Base-by-base conservation (phyloP, 2,888 invertebrate species). In the Myopa testacea region DNA sequence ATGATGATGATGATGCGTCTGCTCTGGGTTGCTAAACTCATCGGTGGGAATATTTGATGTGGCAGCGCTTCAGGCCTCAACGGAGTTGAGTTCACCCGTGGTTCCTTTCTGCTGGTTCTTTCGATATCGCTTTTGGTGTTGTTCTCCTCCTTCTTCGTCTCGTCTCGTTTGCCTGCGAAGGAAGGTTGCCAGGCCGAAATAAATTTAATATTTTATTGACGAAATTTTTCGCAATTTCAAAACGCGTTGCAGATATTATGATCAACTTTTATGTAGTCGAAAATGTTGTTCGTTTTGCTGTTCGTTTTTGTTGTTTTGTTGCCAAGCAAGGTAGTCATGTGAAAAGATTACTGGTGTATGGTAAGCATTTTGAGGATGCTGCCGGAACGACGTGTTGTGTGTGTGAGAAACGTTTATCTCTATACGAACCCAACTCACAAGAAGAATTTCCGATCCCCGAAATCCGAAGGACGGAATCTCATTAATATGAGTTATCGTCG, bases 21-120 rank as follows among this genome's bases (percentile, higher is more conserved):
- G 4, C 55, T n/a, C 16, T 55, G 55, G 50, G 10, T 50, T 8
- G 10, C 50, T 50, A 1, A 55, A 55, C 5, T 55, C 55, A 6
- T n/a, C 55, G 14, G 4, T 45, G 7, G 67, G 67, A 58, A 60
- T 69, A 75, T 75, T 69, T 69, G 63, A 68, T 58, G 38, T 69
- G 75, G 68, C 69, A 75, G 26, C 55, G 68, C 75, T 75, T 68
- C 75, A 68, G 68, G 75, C 68, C 37, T 68, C 37, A 58, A 75
- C 38, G 67, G 68, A 40, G 34, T 69, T 69, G 45, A 50, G 34
- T 70, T 69, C 19, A 19, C 37, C n/a, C n/a, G 6, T 52, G 55
- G 4, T 5, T 19, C 26, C 26, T 70, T 26, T 19, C 52, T 12
- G 34, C 38, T 26, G 37, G 4, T 34, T 26, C 6, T 52, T 19